A percentile compares a stretch with the other conserved stretches of the same genome.
Conservation (phyloP, 2,113 vertebrate species). For the Ptyas mucosa region DNA sequence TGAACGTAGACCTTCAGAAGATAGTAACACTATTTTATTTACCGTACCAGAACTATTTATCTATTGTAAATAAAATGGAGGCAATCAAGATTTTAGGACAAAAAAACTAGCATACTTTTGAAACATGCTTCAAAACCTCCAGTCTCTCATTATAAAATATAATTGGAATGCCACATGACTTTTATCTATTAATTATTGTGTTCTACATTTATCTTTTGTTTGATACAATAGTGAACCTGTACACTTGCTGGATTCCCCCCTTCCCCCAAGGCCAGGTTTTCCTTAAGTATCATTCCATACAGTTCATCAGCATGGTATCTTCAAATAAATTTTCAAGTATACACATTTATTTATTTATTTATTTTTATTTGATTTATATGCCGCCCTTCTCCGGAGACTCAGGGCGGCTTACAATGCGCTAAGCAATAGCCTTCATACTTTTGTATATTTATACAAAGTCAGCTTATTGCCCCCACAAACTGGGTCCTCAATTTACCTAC, state of each 20-base stretch:
- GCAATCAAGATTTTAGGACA: conserved; percentile 32
- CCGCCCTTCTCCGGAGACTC: no score
- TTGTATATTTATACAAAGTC: no score
- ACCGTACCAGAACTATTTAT: not conserved
- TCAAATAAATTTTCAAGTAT: no score
- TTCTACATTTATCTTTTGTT: conserved; percentile 30
- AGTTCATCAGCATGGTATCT: no score
- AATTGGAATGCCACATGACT: conserved; percentile 58
- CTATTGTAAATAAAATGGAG: not conserved
- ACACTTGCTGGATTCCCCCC: conserved; percentile 62
- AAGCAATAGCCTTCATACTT: no score
- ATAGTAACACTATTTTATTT: conserved; percentile 5
- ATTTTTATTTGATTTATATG: no score
- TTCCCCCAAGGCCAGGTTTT: conserved; percentile 38
- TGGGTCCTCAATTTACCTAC: no score
- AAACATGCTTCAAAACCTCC: conserved; percentile 39
- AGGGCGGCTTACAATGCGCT: no score
- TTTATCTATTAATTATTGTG: conserved; percentile 70
- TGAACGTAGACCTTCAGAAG: conserved; percentile 16
- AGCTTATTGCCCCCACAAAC: no score
- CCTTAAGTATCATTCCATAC: no score
- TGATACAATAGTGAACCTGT: conserved; percentile 66
- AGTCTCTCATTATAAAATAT: conserved; percentile 51
- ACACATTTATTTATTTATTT: no score
- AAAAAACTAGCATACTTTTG: conserved; percentile 46